Conservation (phyloP, 1,140 invertebrate species). For the Cryptotermes secundus region DNA sequence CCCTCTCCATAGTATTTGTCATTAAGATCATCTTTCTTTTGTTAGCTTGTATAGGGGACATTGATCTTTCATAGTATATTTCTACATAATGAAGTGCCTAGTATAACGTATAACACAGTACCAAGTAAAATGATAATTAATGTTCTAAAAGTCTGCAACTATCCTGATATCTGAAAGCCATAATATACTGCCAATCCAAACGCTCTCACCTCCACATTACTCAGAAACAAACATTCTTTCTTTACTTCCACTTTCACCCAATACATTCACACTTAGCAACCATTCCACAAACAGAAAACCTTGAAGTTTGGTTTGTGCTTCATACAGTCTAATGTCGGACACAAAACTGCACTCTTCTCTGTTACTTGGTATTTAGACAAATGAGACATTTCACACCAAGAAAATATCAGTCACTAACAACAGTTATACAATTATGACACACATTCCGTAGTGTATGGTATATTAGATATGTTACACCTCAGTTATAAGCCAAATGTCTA, state of each 20-base stretch:
- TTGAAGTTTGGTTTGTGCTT: constrained; percentile 14
- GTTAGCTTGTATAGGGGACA: background rate
- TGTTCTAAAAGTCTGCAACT: background rate
- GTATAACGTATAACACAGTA: constrained; percentile 19
- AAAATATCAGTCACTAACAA: background rate
- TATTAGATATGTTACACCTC: background rate
- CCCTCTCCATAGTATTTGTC: background rate
- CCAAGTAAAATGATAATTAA: background rate
- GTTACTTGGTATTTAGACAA: background rate
- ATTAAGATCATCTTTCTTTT: background rate
- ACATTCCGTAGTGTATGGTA: background rate
- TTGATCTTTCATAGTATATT: background rate
- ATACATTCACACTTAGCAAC: background rate
- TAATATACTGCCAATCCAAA: background rate
- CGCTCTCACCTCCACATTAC: background rate
- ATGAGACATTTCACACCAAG: constrained; percentile 2
- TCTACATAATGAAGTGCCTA: background rate
- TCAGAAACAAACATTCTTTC: background rate
- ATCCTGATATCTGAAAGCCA: background rate
- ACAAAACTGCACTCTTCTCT: background rate
- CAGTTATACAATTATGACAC: background rate
- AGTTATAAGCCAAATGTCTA: background rate
- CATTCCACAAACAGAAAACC: background rate
- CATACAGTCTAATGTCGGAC: background rate
- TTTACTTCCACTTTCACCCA: background rate